These are phyloP conservation scores for Platichthys flesus DNA, from an alignment of 2,113 vertebrate genomes.

Conservation along the genomic window DNA sequence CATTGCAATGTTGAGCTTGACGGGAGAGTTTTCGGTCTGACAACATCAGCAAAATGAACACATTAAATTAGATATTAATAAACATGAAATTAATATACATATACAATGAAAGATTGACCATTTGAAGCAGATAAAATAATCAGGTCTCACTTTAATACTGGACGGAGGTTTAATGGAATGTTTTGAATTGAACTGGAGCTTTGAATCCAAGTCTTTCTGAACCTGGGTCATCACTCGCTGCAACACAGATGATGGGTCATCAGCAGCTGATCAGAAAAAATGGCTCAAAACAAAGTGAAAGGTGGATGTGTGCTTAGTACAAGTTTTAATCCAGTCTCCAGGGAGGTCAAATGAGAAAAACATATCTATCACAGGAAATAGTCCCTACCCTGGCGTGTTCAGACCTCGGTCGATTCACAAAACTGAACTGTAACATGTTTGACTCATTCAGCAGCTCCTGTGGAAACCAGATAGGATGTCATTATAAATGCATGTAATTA, in stretches of 20 bases:
- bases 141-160: constrained; percentile 55
- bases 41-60: constrained; percentile 3
- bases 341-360: neutral
- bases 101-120: neutral
- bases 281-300: neutral
- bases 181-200: constrained; percentile 69
- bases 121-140: neutral
- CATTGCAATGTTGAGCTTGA: constrained; percentile 90
- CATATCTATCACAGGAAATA: neutral
- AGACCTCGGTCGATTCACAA: constrained; percentile 80
- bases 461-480: constrained; percentile 16
- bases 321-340: neutral
- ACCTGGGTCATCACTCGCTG: constrained; percentile 79
- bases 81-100: neutral
- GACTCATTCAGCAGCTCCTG: constrained; percentile 83
- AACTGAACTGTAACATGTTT: constrained; percentile 80
- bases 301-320: no score
- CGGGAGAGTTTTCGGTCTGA: constrained; percentile 81
- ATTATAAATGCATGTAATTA: no score
- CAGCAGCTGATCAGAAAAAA: neutral
- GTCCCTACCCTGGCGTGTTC: constrained; percentile 75
- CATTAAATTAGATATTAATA: neutral
- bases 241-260: constrained; percentile 8
- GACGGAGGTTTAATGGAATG: constrained; percentile 46
- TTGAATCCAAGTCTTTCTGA: constrained; percentile 68